Evolutionary conservation across 1,140 invertebrate genomes (phyloP).

Genomic region (Drosophila sp.): DNA sequence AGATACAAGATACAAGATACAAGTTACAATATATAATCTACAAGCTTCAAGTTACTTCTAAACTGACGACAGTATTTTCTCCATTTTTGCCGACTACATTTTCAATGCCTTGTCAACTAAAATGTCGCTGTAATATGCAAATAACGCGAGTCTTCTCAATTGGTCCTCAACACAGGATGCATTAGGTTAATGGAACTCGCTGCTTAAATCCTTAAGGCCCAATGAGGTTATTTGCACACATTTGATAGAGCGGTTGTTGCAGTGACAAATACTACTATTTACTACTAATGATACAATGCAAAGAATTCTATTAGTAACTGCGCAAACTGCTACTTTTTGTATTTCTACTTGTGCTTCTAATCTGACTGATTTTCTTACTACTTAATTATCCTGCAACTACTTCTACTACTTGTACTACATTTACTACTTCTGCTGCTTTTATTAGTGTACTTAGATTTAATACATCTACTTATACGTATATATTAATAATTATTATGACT

Average conservation of each 20-base stretch:
- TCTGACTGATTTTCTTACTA: too few relatives aligned
- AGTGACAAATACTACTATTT: too few relatives aligned
- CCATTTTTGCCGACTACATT: conserved; percentile 46
- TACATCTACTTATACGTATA: too few relatives aligned
- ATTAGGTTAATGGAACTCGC: conserved; percentile 14
- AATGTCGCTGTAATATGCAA: conserved; percentile 31
- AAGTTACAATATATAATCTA: too few relatives aligned
- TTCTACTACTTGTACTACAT: background rate
- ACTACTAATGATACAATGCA: too few relatives aligned
- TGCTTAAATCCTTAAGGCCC: background rate
- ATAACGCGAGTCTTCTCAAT: conserved; percentile 1
- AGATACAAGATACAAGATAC: conserved; percentile 11
- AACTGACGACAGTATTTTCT: conserved; percentile 11
- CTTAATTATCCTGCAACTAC: background rate
- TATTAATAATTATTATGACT: background rate
- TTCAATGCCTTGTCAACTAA: conserved; percentile 59
- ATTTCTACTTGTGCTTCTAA: too few relatives aligned
- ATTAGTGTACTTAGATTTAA: too few relatives aligned
- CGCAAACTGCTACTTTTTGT: too few relatives aligned
- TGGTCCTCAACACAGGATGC: conserved; percentile 3
- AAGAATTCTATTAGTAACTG: too few relatives aligned
- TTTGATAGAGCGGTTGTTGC: background rate
- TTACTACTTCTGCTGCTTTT: too few relatives aligned
- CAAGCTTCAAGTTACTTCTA: background rate
- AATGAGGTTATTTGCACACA: background rate